phyloP scores from a whole-genome alignment of 2,797 vertebrate species.

The Intellagama lesueurii region DNA sequence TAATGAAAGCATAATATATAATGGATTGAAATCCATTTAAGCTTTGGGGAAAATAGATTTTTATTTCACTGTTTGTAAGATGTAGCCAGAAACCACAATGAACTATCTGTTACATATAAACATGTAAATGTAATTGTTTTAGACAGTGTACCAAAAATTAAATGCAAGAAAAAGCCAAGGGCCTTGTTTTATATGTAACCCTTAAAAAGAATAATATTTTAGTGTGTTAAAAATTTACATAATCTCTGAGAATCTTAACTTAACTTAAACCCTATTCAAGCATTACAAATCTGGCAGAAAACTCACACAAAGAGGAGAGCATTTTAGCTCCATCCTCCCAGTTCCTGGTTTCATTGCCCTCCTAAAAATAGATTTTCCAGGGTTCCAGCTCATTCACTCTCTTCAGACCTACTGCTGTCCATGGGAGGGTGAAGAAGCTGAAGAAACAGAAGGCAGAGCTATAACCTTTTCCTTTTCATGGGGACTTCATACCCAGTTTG shows the following conservation, averaged over 20 bases:
- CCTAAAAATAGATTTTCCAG: too few species aligned
- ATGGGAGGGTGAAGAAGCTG: too few species aligned
- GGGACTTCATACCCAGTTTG: too few species aligned
- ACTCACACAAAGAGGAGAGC: too few species aligned
- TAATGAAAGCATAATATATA: neutral
- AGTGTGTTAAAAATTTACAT: conserved; percentile 26
- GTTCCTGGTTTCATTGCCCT: too few species aligned
- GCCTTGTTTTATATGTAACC: conserved; percentile 30
- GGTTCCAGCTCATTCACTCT: too few species aligned
- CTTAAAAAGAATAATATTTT: neutral
- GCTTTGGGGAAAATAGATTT: conserved; percentile 8
- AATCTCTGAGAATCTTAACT: neutral
- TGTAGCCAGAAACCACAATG: conserved; percentile 22
- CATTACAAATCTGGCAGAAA: too few species aligned
- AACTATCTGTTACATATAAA: conserved; percentile 16
- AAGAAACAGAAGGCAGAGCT: too few species aligned
- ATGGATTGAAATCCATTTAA: conserved; percentile 16
- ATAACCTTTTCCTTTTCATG: too few species aligned
- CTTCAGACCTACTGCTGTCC: too few species aligned
- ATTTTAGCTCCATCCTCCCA: too few species aligned
- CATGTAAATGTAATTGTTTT: conserved; percentile 20
- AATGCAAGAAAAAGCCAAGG: conserved; percentile 5
- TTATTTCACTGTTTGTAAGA: conserved; percentile 16
- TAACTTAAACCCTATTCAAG: neutral
- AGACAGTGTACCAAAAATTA: conserved; percentile 36